Base-by-base conservation (phyloP, 2,797 vertebrate genomes). In the Zalophus californianus region DNA sequence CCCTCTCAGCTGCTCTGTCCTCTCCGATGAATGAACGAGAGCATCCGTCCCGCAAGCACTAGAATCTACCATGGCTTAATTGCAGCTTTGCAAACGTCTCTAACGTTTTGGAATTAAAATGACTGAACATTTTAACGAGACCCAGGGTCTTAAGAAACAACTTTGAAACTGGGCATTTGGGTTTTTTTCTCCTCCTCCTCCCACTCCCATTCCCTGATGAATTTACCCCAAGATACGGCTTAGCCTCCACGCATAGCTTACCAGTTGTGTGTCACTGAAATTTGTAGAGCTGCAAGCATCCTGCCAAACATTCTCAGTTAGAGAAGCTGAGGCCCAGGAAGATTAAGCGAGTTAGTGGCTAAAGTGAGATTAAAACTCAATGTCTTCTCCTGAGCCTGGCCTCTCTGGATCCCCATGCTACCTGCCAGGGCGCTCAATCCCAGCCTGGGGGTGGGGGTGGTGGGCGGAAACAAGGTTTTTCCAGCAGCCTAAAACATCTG, bases 31-130 rank as follows among this genome's bases (percentile, higher is more conserved):
- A 27, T 27, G 50, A n/a, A 25, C 3, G 8, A 64, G 25, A 29
- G 25, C 13, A 6, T 1, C 18, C 0, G 1, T 25, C 66, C 54
- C 38, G 27, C 0, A 20, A 32, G 50, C 7, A 8, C 44, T 41
- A 44, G 44, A 32, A 9, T 9, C 12, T n/a, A 27, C 52, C 27
- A 25, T 0, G 16, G 20, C 21, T 52, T 52, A 9, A 44, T 3
- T 38, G 58, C 0, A 32, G 48, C 56, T 82, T 78, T 44, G 84
- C 54, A 35, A 35, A 68, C 64, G 15, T 60, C 38, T 75, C 84
- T 52, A n/a, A 68, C 23, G 1, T 48, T 38, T 29, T 10, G 12
- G 58, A 54, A 62, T 87, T 84, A 38, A 86, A 80, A 72, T 50
- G 60, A 44, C 50, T 7, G 15, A 72, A 82, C 15, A 27, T 48